phyloP scores from a whole-genome alignment of 2,888 invertebrate genomes.

The Andrena minutula region DNA sequence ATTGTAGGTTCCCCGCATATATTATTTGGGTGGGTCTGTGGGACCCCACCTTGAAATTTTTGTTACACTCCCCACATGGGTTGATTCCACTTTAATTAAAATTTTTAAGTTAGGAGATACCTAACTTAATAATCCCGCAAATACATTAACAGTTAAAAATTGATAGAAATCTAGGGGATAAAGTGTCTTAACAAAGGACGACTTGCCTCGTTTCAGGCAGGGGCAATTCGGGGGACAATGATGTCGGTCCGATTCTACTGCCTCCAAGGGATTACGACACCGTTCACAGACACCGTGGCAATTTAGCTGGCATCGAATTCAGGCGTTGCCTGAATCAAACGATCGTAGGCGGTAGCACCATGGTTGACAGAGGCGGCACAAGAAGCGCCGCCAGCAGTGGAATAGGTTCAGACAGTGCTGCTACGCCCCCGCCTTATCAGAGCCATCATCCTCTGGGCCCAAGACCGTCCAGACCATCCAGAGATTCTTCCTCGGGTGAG shows the following conservation, averaged over 20 bases:
- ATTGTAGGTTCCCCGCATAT: too few relatives aligned
- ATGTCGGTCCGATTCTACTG: conserved; percentile 91
- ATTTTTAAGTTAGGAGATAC: background rate
- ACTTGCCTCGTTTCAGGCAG: conserved; percentile 73
- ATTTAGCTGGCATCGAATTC: conserved; percentile 90
- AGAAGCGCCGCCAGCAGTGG: conserved; percentile 93
- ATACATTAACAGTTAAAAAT: background rate
- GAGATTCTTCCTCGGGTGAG: conserved; percentile 84
- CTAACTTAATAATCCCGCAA: background rate
- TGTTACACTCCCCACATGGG: too few relatives aligned
- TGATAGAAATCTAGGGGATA: background rate
- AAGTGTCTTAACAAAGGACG: background rate
- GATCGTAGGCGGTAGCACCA: conserved; percentile 87
- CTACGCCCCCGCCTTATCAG: conserved; percentile 88
- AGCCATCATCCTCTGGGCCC: conserved; percentile 80
- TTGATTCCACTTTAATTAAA: too few relatives aligned
- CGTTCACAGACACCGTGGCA: conserved; percentile 92
- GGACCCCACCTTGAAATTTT: too few relatives aligned
- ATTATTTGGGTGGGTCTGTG: too few relatives aligned
- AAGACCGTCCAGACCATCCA: conserved; percentile 82
- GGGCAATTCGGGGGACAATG: conserved; percentile 82
- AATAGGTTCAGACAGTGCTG: conserved; percentile 95
- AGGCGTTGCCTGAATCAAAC: conserved; percentile 90
- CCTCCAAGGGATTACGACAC: conserved; percentile 98
- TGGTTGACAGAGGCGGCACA: conserved; percentile 80